These are phyloP conservation scores for Luehdorfia chinensis DNA, from an alignment of 1,140 invertebrate genomes.

Conservation along the genomic window DNA sequence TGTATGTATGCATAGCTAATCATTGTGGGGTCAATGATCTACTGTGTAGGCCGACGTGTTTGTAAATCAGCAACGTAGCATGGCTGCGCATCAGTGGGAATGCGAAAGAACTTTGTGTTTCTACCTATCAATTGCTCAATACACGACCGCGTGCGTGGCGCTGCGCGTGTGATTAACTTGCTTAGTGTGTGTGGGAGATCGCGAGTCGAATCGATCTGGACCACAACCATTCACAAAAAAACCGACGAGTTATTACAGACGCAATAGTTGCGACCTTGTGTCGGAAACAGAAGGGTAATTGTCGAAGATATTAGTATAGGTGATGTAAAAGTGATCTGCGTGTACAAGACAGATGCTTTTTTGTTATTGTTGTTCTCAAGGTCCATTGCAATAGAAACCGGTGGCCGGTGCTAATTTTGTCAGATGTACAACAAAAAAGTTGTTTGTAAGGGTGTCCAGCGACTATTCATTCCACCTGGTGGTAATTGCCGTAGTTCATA, in stretches of 20 bases:
- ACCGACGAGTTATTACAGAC: neutral
- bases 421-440: no score
- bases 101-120: neutral
- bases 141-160: neutral
- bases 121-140: slow-evolving; percentile 7
- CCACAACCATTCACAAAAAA: slow-evolving; percentile 17
- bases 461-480: no score
- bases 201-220: slow-evolving; percentile 8
- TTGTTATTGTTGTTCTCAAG: slow-evolving; percentile 5
- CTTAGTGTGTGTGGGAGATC: neutral
- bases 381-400: slow-evolving; percentile 13
- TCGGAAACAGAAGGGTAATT: slow-evolving; percentile 13
- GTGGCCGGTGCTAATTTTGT: no score
- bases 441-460: no score
- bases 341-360: slow-evolving; percentile 8
- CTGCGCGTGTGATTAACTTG: neutral
- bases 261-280: slow-evolving; percentile 12
- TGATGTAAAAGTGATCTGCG: slow-evolving; percentile 13
- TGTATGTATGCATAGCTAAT: no score
- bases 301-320: slow-evolving; percentile 19
- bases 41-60: neutral
- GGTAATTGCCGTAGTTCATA: no score
- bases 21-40: slow-evolving; percentile 1
- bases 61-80: slow-evolving; percentile 1
- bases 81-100: neutral